These are phyloP conservation scores for Eilema caniola DNA, from an alignment of 2,888 invertebrate genomes.

Conservation along the genomic window DNA sequence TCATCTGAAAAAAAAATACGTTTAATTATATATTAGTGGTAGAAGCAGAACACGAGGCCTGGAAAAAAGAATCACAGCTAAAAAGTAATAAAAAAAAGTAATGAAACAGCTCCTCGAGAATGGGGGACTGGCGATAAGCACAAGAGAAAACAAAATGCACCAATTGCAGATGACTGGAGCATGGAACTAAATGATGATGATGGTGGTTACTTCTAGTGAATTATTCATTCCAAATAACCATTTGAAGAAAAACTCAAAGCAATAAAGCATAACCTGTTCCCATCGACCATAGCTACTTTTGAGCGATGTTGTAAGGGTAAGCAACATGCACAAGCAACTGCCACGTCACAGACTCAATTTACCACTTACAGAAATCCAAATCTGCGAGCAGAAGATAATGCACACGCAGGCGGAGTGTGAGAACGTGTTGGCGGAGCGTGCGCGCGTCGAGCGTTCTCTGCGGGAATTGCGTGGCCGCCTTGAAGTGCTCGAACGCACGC, in stretches of 20 bases:
- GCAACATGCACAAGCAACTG: background rate
- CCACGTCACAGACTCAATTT: background rate
- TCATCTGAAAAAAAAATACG: background rate
- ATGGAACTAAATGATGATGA: background rate
- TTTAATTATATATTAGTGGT: background rate
- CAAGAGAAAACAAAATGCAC: background rate
- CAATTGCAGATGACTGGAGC: background rate
- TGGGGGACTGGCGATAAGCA: background rate
- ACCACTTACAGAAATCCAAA: constrained; percentile 74
- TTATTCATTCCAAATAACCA: too few relatives aligned
- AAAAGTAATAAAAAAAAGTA: background rate
- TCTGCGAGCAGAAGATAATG: constrained; percentile 92
- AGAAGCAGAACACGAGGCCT: too few relatives aligned
- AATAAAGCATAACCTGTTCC: background rate
- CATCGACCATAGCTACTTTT: background rate
- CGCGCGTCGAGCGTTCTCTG: constrained; percentile 87
- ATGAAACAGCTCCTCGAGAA: background rate
- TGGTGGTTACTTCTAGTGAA: background rate
- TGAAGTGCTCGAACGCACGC: constrained; percentile 87
- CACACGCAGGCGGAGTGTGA: constrained; percentile 90
- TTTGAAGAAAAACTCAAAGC: background rate
- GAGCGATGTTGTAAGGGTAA: background rate
- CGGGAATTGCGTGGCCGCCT: constrained; percentile 88
- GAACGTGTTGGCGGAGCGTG: constrained; percentile 84
- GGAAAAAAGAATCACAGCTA: background rate